Conservation (phyloP, 2,113 vertebrate genomes). For the Alaudala cheleensis region DNA sequence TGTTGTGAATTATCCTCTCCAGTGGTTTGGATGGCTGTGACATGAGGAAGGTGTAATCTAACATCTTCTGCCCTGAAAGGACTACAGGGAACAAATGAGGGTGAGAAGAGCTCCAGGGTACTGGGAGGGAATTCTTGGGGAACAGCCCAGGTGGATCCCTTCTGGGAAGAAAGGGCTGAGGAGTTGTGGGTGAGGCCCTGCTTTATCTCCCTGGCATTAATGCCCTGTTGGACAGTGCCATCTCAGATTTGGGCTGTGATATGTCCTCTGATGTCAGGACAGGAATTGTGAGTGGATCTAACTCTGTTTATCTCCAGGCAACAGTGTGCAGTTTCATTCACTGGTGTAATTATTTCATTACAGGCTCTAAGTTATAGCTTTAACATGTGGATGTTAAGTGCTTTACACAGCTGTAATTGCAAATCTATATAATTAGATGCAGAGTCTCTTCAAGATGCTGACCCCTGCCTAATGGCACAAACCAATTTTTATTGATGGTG, state of each 20-base stretch:
- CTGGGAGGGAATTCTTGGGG: too few species aligned
- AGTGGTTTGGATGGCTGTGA: not conserved
- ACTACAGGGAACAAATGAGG: accelerated
- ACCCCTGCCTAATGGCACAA: not conserved
- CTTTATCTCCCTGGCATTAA: accelerated
- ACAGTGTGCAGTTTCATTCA: accelerated
- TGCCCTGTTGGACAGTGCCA: accelerated
- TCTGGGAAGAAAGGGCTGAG: too few species aligned
- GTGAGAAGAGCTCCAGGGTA: not conserved
- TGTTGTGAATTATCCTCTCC: not conserved
- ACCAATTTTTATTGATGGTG: not conserved
- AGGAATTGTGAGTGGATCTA: too few species aligned
- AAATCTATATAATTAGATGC: not conserved
- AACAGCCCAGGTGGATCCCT: accelerated
- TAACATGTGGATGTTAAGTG: not conserved
- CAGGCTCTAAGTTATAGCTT: not conserved
- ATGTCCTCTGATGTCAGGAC: not conserved
- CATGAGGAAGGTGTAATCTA: not conserved
- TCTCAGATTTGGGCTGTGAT: not conserved
- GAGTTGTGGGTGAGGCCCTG: accelerated
- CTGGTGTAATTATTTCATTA: not conserved
- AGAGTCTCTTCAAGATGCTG: not conserved
- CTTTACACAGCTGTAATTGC: not conserved
- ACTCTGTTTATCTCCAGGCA: accelerated
- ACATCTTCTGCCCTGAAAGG: accelerated